These are phyloP conservation scores for Gari tellinella DNA, from an alignment of 2,888 invertebrate genomes.

Conservation along the genomic window DNA sequence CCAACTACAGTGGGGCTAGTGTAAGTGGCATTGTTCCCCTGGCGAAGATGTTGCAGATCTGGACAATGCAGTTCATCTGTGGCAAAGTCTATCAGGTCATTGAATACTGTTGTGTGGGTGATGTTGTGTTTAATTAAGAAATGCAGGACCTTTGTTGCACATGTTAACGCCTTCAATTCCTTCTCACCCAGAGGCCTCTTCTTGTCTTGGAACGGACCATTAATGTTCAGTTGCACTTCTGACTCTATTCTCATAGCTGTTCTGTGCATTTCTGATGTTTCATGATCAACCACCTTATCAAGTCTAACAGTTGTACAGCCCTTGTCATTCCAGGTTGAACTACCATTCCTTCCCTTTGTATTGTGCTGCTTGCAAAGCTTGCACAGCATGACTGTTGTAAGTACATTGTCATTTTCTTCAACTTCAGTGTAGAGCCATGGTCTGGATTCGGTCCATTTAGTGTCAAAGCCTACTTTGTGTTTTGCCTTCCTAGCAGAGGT, in stretches of 20 bases:
- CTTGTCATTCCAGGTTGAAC: constrained; percentile 13
- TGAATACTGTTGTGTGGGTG: constrained; percentile 30
- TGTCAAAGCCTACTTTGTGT: constrained; percentile 25
- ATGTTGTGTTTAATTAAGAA: constrained; percentile 37
- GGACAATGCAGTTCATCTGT: constrained; percentile 29
- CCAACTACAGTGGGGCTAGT: constrained; percentile 5
- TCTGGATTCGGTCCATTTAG: constrained; percentile 12
- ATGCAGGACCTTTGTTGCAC: constrained; percentile 29
- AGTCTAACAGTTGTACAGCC: constrained; percentile 20
- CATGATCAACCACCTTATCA: constrained; percentile 21
- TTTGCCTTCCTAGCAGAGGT: too few relatives aligned
- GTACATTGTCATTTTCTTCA: constrained; percentile 15
- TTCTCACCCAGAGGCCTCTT: constrained; percentile 24
- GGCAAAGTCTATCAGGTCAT: constrained; percentile 29
- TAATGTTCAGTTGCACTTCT: constrained; percentile 19
- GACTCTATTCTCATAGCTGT: constrained; percentile 18
- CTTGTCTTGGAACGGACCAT: not conserved
- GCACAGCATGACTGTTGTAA: constrained; percentile 8
- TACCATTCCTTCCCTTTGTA: constrained; percentile 16
- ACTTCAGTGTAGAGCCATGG: constrained; percentile 15
- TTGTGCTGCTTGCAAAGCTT: constrained; percentile 28
- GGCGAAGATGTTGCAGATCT: constrained; percentile 9
- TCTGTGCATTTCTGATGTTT: constrained; percentile 27
- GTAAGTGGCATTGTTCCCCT: constrained; percentile 33
- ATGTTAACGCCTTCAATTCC: constrained; percentile 24